Conservation (phyloP, 1,140 invertebrate genomes). For the Formica exsecta region DNA sequence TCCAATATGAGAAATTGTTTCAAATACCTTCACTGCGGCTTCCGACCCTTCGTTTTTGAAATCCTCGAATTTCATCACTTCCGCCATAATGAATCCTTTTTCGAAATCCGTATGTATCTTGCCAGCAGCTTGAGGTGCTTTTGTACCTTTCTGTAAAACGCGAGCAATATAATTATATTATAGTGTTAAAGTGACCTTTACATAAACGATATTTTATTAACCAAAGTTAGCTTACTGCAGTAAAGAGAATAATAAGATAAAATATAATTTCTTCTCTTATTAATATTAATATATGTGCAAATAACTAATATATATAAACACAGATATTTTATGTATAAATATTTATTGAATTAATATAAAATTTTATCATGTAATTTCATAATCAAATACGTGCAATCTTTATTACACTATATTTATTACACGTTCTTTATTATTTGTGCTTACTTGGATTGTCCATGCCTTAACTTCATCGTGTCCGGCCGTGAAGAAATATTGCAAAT, state of each 20-base stretch:
- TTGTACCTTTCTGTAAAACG: constrained; percentile 94
- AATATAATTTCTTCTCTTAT: not conserved
- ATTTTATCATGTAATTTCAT: not conserved
- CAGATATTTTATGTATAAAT: not conserved
- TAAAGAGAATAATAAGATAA: not conserved
- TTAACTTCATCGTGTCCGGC: constrained; percentile 99
- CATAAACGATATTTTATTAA: not conserved
- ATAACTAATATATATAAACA: not conserved
- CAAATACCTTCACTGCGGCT: constrained; percentile 92
- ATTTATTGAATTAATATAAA: not conserved
- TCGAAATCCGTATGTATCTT: constrained; percentile 99
- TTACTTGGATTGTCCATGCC: constrained; percentile 99
- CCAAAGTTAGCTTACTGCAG: not conserved
- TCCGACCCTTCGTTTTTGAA: constrained; percentile 98
- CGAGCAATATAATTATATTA: not conserved
- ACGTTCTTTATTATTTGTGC: not conserved
- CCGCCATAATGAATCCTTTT: constrained; percentile 99
- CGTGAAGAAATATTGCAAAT: constrained; percentile 99
- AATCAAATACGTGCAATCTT: not conserved
- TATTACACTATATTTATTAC: not conserved
- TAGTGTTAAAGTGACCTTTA: not conserved
- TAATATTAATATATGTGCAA: not conserved
- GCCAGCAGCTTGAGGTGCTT: constrained; percentile 99
- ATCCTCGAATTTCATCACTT: constrained; percentile 99
- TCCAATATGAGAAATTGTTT: not conserved